Conservation (phyloP, 2,888 invertebrate genomes). For the Cataglyphis altisquamis region DNA sequence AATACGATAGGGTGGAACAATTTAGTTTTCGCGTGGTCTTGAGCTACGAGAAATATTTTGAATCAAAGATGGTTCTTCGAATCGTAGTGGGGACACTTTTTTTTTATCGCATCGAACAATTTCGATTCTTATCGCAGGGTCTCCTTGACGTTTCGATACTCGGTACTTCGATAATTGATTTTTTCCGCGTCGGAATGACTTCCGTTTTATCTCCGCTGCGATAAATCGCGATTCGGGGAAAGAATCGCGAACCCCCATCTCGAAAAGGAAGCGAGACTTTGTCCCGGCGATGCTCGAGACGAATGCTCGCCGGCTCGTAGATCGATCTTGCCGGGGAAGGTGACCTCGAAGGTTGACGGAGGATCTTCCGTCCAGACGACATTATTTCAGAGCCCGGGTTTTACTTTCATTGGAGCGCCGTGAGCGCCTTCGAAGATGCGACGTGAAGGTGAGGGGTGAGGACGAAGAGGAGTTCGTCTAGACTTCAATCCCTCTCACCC, state of each 20-base stretch:
- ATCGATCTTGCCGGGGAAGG: constrained; percentile 57
- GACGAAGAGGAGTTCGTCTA: constrained; percentile 76
- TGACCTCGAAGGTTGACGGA: constrained; percentile 68
- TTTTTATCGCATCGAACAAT: neutral
- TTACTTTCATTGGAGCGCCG: constrained; percentile 62
- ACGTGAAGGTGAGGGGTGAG: constrained; percentile 18
- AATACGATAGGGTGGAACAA: neutral
- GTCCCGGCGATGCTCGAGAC: neutral
- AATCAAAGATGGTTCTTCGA: neutral
- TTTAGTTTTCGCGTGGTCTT: neutral
- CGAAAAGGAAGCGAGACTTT: neutral
- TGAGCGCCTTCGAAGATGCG: constrained; percentile 40
- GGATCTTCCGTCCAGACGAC: constrained; percentile 70
- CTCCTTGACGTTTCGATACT: neutral
- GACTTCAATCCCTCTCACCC: constrained; percentile 69
- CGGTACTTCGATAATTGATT: neutral
- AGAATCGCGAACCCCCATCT: neutral
- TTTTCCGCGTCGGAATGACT: neutral
- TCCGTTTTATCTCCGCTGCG: constrained; percentile 29
- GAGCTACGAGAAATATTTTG: neutral
- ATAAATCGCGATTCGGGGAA: constrained; percentile 28
- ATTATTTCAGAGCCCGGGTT: constrained; percentile 68
- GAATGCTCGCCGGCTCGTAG: constrained; percentile 2
- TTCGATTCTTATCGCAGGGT: neutral
- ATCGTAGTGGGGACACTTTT: too few relatives aligned